Evolutionary conservation across 2,888 invertebrate genomes (phyloP), one percentile per base, ranked within the genome.

Genomic region (Osedax frankpressi): DNA sequence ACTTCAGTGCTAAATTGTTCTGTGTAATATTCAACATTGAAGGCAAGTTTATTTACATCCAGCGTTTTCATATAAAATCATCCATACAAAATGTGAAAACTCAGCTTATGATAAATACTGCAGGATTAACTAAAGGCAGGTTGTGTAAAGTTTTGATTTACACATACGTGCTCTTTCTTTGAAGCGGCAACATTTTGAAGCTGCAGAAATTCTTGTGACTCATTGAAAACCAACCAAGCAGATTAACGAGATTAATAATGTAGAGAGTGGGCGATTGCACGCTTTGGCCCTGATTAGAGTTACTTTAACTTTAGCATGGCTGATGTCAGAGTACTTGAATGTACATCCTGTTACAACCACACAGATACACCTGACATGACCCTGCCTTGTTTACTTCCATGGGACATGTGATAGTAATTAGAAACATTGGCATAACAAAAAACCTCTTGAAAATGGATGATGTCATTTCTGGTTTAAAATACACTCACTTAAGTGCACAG

Each of bases 201-300:
- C 11, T 62, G 63, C 63, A 62, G 3, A 62, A 6, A 62, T 62
- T 62, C 63, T 62, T 65, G 65, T 65, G 65, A 65, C 24, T 65
- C 24, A 19, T 65, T 65, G 24, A 63, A 65, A n/a, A 65, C 65
- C 65, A 65, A 65, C n/a, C 65, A 24, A 65, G 19, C 25, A 65
- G 19, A n/a, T n/a, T n/a, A n/a, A n/a, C n/a, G n/a, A n/a, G n/a
- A n/a, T n/a, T n/a, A n/a, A n/a, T n/a, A n/a, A n/a, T n/a, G n/a
- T n/a, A n/a, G n/a, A n/a, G n/a, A 65, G 65, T 65, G 65, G 65
- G 19, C 24, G 65, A 65, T 65, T 65, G 65, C 65, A 65, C 65
- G 11, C 24, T 65, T 1, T 65, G 65, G n/a, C 25, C 24, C 65
- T 65, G 65, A 19, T 19, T 63, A 63, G 63, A 24, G 2, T 65